Evolutionary conservation across 2,888 invertebrate genomes (phyloP).

Genomic region (Sinotaia quadrata): DNA sequence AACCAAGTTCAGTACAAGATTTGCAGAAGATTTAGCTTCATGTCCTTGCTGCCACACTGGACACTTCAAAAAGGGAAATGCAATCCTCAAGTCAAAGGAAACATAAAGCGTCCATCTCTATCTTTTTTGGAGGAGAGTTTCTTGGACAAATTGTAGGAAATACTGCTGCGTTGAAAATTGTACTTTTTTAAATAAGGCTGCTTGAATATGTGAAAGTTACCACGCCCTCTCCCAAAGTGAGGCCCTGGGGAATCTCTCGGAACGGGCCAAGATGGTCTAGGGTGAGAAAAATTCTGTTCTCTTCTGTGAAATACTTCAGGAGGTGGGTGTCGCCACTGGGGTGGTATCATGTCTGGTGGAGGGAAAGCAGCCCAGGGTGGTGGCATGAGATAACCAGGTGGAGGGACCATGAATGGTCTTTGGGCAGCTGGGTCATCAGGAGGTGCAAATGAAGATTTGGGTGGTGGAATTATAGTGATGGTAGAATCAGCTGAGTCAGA

Average conservation of each 20-base stretch:
- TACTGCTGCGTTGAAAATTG: neutral
- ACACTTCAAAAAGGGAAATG: no score
- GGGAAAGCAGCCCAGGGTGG: conserved; percentile 16
- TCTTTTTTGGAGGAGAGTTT: conserved; percentile 25
- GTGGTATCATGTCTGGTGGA: conserved; percentile 12
- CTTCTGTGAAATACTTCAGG: conserved; percentile 9
- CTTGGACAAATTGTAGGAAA: conserved; percentile 10
- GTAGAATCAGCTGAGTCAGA: conserved; percentile 20
- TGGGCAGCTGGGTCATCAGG: conserved; percentile 20
- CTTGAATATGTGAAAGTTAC: neutral
- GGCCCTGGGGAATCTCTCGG: neutral
- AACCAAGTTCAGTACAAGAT: no score
- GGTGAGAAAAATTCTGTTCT: neutral
- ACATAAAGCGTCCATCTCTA: conserved; percentile 23
- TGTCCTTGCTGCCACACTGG: no score
- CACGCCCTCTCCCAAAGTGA: neutral
- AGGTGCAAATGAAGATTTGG: conserved; percentile 24
- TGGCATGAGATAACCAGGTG: conserved; percentile 13
- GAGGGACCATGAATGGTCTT: conserved; percentile 17
- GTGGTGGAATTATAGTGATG: conserved; percentile 23
- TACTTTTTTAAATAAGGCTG: neutral
- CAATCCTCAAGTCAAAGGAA: conserved; percentile 7
- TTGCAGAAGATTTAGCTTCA: no score
- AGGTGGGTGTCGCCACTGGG: conserved; percentile 11
- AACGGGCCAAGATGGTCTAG: neutral